These are phyloP conservation scores for Lepidurus apus DNA, from an alignment of 1,140 invertebrate genomes.

Conservation along the genomic window DNA sequence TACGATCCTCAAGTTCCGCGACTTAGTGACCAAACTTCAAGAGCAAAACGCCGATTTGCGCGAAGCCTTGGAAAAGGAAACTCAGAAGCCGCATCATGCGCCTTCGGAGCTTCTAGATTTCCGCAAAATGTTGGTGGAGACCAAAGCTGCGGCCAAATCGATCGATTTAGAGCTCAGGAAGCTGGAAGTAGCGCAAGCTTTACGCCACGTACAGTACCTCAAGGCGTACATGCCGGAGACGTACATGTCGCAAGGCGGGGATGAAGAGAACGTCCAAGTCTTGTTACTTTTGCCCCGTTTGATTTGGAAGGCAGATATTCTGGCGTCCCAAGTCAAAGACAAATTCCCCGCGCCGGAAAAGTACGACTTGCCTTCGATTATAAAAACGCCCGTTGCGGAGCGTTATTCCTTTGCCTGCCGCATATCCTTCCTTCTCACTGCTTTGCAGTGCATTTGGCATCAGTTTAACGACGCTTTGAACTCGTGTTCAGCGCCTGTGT, in stretches of 20 bases:
- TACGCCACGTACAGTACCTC: constrained; percentile 79
- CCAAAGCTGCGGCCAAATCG: constrained; percentile 80
- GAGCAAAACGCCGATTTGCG: constrained; percentile 63
- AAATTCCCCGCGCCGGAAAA: constrained; percentile 59
- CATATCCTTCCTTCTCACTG: constrained; percentile 51
- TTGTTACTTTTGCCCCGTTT: constrained; percentile 82
- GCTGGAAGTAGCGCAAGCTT: constrained; percentile 81
- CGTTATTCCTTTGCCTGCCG: constrained; percentile 84
- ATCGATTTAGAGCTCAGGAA: constrained; percentile 89
- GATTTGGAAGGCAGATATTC: constrained; percentile 84
- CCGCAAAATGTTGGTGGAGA: constrained; percentile 77
- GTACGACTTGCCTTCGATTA: constrained; percentile 63
- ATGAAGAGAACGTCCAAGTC: constrained; percentile 88
- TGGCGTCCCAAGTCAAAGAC: constrained; percentile 83
- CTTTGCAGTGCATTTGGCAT: constrained; percentile 55
- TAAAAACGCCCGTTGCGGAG: constrained; percentile 80
- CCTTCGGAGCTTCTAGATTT: constrained; percentile 75
- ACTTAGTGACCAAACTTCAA: constrained; percentile 81
- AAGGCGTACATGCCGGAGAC: constrained; percentile 89
- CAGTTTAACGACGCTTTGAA: constrained; percentile 71
- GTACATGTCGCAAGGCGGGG: constrained; percentile 83
- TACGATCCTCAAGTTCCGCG: constrained; percentile 93
- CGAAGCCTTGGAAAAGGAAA: constrained; percentile 49
- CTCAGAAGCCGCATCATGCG: constrained; percentile 48
- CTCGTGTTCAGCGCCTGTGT: constrained; percentile 69